phyloP scores from a whole-genome alignment of 2,113 vertebrate genomes.

The Heterotis niloticus region DNA sequence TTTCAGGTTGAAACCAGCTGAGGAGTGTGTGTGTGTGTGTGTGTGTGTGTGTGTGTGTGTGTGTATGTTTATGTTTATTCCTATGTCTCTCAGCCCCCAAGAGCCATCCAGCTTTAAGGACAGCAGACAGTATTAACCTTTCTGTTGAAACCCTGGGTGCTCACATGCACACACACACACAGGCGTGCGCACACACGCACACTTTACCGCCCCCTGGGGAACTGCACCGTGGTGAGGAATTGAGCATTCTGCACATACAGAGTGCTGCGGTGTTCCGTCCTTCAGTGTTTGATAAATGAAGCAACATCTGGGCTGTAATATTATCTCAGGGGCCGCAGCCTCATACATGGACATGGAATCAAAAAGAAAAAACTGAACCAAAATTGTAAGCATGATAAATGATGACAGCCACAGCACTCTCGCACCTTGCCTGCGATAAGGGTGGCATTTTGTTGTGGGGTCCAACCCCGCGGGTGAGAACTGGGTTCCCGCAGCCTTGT shows the following conservation, averaged over 20 bases:
- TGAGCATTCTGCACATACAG: background rate
- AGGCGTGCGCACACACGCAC: background rate
- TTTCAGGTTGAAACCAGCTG: background rate
- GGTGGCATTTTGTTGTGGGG: background rate
- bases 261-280: background rate
- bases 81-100: conserved; percentile 10
- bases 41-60: background rate
- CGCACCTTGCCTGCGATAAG: background rate
- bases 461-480: background rate
- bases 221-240: conserved; percentile 12
- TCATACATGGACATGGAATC: background rate
- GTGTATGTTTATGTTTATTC: background rate
- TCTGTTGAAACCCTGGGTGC: conserved; percentile 22
- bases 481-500: background rate
- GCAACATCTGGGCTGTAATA: background rate
- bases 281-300: background rate
- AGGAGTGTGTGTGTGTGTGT: conserved; percentile 4
- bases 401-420: background rate
- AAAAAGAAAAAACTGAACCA: too few relatives aligned
- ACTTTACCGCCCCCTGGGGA: conserved; percentile 15
- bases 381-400: background rate
- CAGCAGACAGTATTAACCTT: conserved; percentile 36
- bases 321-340: background rate
- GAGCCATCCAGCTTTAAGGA: conserved; percentile 32
- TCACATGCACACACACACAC: too few relatives aligned